Evolutionary conservation across 2,797 vertebrate genomes (phyloP).

Genomic region (Hybognathus amarus): DNA sequence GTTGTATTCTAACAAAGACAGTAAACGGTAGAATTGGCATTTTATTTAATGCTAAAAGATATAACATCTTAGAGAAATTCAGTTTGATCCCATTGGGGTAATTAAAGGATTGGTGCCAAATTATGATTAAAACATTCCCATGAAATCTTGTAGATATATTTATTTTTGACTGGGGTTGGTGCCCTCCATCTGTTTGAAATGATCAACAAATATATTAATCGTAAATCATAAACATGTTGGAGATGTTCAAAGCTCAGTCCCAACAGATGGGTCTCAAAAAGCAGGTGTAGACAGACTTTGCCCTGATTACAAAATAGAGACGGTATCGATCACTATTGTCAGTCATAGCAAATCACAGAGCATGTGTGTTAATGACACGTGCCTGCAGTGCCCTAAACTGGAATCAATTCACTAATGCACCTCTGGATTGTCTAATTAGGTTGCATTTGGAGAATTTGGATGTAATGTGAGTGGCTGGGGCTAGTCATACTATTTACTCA

Average conservation of each 20-base stretch:
- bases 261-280: constrained; percentile 10
- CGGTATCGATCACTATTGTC: neutral
- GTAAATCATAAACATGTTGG: neutral
- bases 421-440: neutral
- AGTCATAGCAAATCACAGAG: neutral
- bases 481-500: neutral
- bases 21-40: neutral
- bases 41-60: neutral
- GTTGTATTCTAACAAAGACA: neutral
- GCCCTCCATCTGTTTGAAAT: neutral
- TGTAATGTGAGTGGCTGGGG: neutral
- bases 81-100: neutral
- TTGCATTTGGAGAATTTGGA: neutral
- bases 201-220: neutral
- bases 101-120: neutral
- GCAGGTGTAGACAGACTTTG: neutral
- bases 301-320: neutral
- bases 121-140: neutral
- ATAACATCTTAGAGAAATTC: neutral
- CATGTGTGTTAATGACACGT: neutral
- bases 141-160: neutral
- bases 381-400: neutral
- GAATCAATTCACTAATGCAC: neutral
- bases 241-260: neutral
- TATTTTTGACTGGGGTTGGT: neutral